phyloP scores from a whole-genome alignment of 2,113 vertebrate genomes.

The Gasterosteus aculeatus region DNA sequence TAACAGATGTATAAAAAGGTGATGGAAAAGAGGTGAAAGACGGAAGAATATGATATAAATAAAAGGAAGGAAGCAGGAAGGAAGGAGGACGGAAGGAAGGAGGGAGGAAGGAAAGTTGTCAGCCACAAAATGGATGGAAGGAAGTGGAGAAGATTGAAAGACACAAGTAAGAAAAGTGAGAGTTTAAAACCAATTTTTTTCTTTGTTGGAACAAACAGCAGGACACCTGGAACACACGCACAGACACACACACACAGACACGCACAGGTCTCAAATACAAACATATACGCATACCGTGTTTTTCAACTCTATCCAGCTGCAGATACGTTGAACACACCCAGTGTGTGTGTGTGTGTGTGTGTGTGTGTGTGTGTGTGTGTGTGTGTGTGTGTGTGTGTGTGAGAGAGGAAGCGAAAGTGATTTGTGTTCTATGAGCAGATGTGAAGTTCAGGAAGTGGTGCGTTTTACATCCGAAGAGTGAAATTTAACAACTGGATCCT shows the following conservation, averaged over 20 bases:
- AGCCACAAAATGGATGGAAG: not conserved
- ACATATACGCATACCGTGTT: not conserved
- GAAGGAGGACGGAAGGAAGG: not conserved
- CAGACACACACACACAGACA: not conserved
- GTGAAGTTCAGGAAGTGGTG: constrained; percentile 26
- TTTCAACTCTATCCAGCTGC: not conserved
- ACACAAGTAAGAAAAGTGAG: not conserved
- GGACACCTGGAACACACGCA: constrained; percentile 4
- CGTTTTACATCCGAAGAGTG: not conserved
- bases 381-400: constrained; percentile 13
- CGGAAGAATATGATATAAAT: not conserved
- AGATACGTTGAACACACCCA: constrained; percentile 9
- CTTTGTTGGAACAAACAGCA: not conserved
- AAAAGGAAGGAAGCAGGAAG: not conserved
- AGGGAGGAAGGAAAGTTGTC: no score
- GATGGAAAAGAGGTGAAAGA: not conserved
- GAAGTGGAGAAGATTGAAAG: constrained; percentile 11
- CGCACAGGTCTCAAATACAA: no score
- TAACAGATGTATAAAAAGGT: not conserved
- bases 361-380: constrained; percentile 10
- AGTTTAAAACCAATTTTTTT: not conserved
- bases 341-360: not conserved
- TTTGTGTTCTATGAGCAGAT: not conserved
- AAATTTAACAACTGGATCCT: not conserved
- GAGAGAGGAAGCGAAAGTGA: constrained; percentile 39